Evolutionary conservation across 2,113 vertebrate species (phyloP).

Genomic region (Alethe diademata): DNA sequence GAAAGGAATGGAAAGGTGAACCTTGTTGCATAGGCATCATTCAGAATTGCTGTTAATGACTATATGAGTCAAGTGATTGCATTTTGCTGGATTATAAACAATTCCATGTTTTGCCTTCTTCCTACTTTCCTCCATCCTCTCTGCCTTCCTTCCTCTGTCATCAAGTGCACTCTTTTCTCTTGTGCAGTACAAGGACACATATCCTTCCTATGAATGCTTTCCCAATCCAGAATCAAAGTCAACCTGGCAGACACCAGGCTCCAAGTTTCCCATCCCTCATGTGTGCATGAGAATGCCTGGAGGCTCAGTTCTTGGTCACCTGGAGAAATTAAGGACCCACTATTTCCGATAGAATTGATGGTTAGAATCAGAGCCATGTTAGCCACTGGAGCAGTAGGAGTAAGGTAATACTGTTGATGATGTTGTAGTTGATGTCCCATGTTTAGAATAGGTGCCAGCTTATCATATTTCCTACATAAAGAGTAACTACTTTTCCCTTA

Average conservation of each 20-base stretch:
- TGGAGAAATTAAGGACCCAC: background rate
- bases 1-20: background rate
- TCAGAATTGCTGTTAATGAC: background rate
- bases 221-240: background rate
- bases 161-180: background rate
- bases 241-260: background rate
- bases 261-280: background rate
- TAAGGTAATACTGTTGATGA: background rate
- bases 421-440: background rate
- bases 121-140: background rate
- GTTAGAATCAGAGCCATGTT: background rate
- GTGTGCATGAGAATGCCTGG: background rate
- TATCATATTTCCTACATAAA: background rate
- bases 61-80: background rate
- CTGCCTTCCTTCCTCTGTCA: background rate
- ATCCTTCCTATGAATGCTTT: background rate
- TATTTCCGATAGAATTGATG: background rate
- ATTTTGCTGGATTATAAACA: background rate
- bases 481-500: background rate
- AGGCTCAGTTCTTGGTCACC: background rate
- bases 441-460: background rate
- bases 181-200: background rate
- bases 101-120: background rate
- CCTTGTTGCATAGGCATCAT: background rate
- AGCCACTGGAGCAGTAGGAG: background rate